These are phyloP conservation scores for Ormia ochracea DNA, from an alignment of 2,888 invertebrate genomes.

Conservation along the genomic window DNA sequence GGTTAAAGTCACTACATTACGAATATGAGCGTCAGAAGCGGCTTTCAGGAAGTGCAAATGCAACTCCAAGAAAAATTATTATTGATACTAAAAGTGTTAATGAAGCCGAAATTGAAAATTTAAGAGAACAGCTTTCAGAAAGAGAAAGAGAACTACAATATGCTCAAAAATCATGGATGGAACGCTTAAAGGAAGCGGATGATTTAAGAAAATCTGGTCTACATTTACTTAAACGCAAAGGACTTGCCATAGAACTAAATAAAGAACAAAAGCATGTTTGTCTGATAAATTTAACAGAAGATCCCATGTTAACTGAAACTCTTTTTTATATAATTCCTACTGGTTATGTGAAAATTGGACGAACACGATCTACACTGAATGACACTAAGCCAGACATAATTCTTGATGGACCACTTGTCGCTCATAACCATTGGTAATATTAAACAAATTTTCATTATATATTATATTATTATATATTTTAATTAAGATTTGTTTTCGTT, in stretches of 20 bases:
- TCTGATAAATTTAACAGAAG: constrained; percentile 81
- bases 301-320: constrained; percentile 81
- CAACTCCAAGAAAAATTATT: constrained; percentile 72
- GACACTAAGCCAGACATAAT: constrained; percentile 78
- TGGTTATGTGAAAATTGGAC: constrained; percentile 73
- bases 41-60: constrained; percentile 67
- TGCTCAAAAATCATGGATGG: constrained; percentile 80
- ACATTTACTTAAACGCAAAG: constrained; percentile 79
- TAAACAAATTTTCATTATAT: neutral
- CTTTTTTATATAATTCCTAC: constrained; percentile 74
- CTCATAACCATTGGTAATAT: constrained; percentile 81
- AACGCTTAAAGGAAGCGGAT: constrained; percentile 77
- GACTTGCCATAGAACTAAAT: constrained; percentile 79
- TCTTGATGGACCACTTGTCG: constrained; percentile 80
- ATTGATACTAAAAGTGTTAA: constrained; percentile 74
- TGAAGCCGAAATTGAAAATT: constrained; percentile 79
- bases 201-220: constrained; percentile 74
- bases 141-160: constrained; percentile 80
- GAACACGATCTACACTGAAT: constrained; percentile 70
- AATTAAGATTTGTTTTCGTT: too few species aligned
- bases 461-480: too few species aligned
- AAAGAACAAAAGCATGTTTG: constrained; percentile 78
- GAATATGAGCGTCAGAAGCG: constrained; percentile 79
- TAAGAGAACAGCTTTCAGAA: constrained; percentile 80
- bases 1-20: constrained; percentile 80